phyloP scores from a whole-genome alignment of 2,797 vertebrate genomes.

The Falco berigora region DNA sequence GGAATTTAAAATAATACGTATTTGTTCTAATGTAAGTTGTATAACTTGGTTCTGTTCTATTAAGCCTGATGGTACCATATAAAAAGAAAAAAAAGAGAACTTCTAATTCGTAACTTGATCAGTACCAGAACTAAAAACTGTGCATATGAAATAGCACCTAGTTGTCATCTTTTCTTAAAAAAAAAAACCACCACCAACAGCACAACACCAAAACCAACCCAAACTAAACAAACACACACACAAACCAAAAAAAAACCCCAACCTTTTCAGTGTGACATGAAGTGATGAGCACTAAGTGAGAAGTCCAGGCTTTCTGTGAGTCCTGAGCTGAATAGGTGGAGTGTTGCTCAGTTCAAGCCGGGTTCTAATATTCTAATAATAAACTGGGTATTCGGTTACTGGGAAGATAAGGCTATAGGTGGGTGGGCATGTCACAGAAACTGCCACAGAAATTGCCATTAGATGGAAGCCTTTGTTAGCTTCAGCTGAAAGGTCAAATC shows the following conservation, averaged over 20 bases:
- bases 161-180: not conserved
- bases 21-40: not conserved
- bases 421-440: not conserved
- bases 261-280: not conserved
- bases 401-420: not conserved
- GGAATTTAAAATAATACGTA: not conserved
- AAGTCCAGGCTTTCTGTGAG: not conserved
- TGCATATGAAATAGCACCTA: not conserved
- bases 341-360: not conserved
- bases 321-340: not conserved
- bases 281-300: not conserved
- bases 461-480: not conserved
- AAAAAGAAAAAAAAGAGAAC: not conserved
- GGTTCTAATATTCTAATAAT: not conserved
- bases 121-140: not conserved
- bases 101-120: not conserved
- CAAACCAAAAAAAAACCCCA: too few relatives aligned
- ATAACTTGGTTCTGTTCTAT: not conserved
- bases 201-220: too few relatives aligned
- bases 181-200: not conserved
- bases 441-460: not conserved
- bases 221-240: too few relatives aligned
- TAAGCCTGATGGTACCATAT: not conserved
- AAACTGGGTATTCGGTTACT: not conserved
- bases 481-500: not conserved